Percentiles rank a stretch among this genome's conserved stretches.
These are phyloP conservation scores for Plecotus auritus DNA, from an alignment of 2,113 vertebrate species.

Conservation along the genomic window DNA sequence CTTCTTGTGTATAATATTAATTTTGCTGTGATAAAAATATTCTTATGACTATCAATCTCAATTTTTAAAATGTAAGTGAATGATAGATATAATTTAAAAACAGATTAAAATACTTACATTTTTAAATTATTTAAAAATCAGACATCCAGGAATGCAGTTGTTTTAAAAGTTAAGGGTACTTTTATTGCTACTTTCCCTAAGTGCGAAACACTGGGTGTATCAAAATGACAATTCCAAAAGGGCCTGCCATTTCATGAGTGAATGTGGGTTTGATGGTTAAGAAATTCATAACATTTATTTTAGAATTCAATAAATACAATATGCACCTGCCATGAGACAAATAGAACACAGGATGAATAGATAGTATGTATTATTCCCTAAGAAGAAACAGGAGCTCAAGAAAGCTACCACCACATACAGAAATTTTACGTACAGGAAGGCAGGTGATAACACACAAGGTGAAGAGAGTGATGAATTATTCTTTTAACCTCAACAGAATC, in stretches of 20 bases:
- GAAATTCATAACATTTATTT: not conserved
- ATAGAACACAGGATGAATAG: not conserved
- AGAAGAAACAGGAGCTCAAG: not conserved
- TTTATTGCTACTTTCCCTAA: not conserved
- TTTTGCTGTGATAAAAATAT: not conserved
- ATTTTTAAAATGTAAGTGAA: not conserved
- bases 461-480: not conserved
- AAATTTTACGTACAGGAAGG: not conserved
- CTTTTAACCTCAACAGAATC: not conserved
- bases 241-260: not conserved
- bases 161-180: not conserved
- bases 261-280: not conserved
- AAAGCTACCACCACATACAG: not conserved
- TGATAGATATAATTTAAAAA: not conserved
- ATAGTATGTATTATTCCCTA: not conserved
- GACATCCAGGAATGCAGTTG: not conserved
- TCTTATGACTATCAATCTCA: not conserved
- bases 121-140: not conserved
- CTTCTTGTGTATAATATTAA: not conserved
- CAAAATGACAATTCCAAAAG: not conserved
- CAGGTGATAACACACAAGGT: not conserved
- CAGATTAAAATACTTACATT: not conserved
- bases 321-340: not conserved
- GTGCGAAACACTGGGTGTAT: not conserved
- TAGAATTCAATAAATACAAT: not conserved